These are phyloP conservation scores for Protomyctophum bolini DNA, from an alignment of 2,113 vertebrate species.

Conservation along the genomic window DNA sequence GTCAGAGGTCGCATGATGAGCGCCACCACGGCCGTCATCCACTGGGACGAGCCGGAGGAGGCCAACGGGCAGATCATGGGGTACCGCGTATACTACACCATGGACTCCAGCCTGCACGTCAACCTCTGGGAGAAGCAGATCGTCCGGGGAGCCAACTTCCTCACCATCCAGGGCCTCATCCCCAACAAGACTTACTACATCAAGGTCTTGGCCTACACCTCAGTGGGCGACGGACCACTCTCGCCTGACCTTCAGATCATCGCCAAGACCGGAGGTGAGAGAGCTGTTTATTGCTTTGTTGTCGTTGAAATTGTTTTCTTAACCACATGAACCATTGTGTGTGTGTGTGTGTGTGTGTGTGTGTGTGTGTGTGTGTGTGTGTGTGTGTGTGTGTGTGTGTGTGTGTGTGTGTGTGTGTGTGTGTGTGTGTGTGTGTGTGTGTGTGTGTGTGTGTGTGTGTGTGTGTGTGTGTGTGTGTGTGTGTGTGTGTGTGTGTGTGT, in stretches of 20 bases:
- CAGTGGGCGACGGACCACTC: conserved; percentile 95
- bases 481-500: no score
- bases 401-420: no score
- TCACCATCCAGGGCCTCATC: conserved; percentile 92
- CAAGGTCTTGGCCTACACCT: conserved; percentile 96
- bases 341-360: no score
- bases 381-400: no score
- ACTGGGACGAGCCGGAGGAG: conserved; percentile 98
- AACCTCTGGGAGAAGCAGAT: conserved; percentile 98
- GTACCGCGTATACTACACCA: conserved; percentile 96
- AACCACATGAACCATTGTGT: not conserved
- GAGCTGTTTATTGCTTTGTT: not conserved
- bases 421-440: no score
- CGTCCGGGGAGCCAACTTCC: conserved; percentile 92
- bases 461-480: no score
- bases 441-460: no score
- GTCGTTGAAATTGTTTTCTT: not conserved
- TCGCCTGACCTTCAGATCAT: conserved; percentile 97
- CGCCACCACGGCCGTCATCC: conserved; percentile 94
- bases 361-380: no score
- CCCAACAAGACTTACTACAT: conserved; percentile 97
- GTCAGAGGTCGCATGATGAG: conserved; percentile 97
- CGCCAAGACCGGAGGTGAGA: conserved; percentile 96
- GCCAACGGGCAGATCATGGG: conserved; percentile 98
- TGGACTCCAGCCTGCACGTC: conserved; percentile 89